Evolutionary conservation across 2,797 vertebrate genomes (phyloP).

Genomic region (Karalla daura): DNA sequence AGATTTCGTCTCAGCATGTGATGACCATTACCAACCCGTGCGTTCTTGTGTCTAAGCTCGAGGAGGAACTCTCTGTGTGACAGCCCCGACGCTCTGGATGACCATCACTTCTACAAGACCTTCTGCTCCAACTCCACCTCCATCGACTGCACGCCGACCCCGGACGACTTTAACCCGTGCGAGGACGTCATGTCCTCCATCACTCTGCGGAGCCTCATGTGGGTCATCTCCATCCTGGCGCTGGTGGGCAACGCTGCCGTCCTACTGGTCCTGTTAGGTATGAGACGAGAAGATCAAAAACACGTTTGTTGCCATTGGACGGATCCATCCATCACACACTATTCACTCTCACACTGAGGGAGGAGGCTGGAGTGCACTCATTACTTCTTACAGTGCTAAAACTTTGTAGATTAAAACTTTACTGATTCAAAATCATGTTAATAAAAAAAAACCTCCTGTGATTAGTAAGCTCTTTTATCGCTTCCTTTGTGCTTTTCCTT

Average conservation of each 20-base stretch:
- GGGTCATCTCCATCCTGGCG: conserved; percentile 92
- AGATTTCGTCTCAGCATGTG: too few species aligned
- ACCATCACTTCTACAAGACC: conserved; percentile 76
- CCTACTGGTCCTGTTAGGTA: conserved; percentile 87
- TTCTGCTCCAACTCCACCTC: conserved; percentile 84
- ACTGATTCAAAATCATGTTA: neutral
- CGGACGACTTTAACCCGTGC: conserved; percentile 94
- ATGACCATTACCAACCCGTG: conserved; percentile 8
- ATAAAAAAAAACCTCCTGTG: too few species aligned
- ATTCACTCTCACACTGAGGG: too few species aligned
- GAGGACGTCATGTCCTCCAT: conserved; percentile 93
- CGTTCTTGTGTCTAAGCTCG: conserved; percentile 73
- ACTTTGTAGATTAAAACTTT: neutral
- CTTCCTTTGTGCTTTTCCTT: neutral
- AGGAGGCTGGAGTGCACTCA: neutral
- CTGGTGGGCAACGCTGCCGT: conserved; percentile 90
- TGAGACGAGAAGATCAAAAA: neutral
- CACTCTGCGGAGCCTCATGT: conserved; percentile 90
- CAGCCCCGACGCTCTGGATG: conserved; percentile 53
- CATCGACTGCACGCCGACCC: conserved; percentile 87
- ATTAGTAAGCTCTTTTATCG: neutral
- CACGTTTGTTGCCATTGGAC: too few species aligned
- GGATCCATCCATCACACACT: too few species aligned
- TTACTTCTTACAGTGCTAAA: neutral
- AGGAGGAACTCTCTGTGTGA: conserved; percentile 82